Conservation (phyloP, 1,140 invertebrate genomes). For the Drosophila subpulchrella region DNA sequence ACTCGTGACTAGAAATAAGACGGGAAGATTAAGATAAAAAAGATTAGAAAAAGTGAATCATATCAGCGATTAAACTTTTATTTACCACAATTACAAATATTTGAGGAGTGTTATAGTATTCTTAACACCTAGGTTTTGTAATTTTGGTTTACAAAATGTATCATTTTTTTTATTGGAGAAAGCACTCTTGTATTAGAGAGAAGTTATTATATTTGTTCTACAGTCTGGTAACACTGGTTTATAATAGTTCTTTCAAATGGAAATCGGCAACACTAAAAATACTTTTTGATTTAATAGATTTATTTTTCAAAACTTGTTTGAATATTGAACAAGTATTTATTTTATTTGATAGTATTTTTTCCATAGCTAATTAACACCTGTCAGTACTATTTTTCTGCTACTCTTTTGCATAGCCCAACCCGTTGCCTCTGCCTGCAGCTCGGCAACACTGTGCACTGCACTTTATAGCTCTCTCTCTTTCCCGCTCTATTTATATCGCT, state of each 20-base stretch:
- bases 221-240: no score
- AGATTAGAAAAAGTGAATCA: constrained; percentile 27
- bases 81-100: constrained; percentile 15
- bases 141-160: no score
- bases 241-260: no score
- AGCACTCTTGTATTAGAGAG: no score
- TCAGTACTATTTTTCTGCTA: neutral
- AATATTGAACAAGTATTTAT: no score
- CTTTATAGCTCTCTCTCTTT: neutral
- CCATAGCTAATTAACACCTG: neutral
- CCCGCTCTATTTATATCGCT: neutral
- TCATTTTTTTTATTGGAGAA: no score
- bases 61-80: constrained; percentile 1
- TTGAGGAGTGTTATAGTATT: neutral
- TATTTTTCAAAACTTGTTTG: neutral
- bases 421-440: constrained; percentile 7
- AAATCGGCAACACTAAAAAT: no score
- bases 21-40: constrained; percentile 16
- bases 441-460: constrained; percentile 39
- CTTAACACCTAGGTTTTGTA: neutral
- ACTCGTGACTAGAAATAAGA: constrained; percentile 22
- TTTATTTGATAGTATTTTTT: neutral
- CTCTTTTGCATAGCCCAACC: neutral
- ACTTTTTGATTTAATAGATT: neutral
- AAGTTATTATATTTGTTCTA: no score